Conservation (phyloP, 1,140 invertebrate genomes). For the Dinoponera quadriceps region DNA sequence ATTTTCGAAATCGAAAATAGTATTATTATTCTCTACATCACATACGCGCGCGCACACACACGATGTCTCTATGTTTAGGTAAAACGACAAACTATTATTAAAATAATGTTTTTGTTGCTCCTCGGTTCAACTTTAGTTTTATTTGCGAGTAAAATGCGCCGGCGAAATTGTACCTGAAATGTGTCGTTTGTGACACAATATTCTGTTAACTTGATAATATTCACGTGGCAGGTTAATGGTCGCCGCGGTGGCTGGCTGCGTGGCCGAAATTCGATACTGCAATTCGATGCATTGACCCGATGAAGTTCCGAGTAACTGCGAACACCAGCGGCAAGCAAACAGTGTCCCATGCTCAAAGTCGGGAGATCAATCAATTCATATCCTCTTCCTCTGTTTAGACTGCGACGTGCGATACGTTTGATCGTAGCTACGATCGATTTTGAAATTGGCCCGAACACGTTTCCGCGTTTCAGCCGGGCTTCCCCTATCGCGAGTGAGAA, state of each 20-base stretch:
- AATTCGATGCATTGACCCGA: constrained; percentile 70
- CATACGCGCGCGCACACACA: too few species aligned
- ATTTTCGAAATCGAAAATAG: too few species aligned
- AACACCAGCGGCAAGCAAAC: constrained; percentile 65
- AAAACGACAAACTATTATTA: not conserved
- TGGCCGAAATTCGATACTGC: constrained; percentile 68
- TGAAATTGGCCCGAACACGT: constrained; percentile 9
- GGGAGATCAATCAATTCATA: constrained; percentile 69
- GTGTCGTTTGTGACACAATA: constrained; percentile 46
- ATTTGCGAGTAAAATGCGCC: not conserved
- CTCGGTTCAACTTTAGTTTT: not conserved
- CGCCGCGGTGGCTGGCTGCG: constrained; percentile 7
- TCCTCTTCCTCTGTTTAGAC: constrained; percentile 37
- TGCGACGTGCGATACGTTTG: constrained; percentile 54
- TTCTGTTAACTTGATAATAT: constrained; percentile 60
- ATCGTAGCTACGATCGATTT: constrained; percentile 49
- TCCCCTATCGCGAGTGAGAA: constrained; percentile 8
- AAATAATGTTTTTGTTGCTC: not conserved
- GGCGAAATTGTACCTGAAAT: not conserved
- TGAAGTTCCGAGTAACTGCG: constrained; percentile 60
- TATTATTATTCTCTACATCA: too few species aligned
- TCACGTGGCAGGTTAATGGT: constrained; percentile 53
- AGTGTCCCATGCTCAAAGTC: constrained; percentile 69
- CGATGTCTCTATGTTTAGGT: too few species aligned
- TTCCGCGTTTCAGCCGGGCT: not conserved